Evolutionary conservation across 1,140 invertebrate genomes (phyloP).

Genomic region (Drosophila varians): DNA sequence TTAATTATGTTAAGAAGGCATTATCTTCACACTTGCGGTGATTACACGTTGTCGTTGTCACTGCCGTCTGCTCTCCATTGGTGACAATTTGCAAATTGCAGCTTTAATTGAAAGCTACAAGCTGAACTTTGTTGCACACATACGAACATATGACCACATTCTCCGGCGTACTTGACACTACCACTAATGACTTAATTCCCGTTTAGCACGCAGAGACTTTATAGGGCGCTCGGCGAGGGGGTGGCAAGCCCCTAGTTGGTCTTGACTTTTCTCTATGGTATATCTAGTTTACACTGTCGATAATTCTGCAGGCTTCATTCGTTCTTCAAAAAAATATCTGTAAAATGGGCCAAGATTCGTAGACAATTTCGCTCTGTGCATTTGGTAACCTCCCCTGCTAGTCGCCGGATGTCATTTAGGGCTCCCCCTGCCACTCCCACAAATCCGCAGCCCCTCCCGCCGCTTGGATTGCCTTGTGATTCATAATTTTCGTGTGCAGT

Average conservation of each 20-base stretch:
- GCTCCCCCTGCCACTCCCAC: conserved; percentile 8
- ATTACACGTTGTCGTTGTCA: conserved; percentile 45
- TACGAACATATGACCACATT: no score
- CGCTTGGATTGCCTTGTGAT: conserved; percentile 48
- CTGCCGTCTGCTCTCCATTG: neutral
- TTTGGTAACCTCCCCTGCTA: conserved; percentile 15
- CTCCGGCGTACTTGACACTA: no score
- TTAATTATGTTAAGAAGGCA: conserved; percentile 67
- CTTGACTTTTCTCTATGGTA: no score
- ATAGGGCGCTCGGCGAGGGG: no score
- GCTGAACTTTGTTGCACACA: conserved; percentile 10
- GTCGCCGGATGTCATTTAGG: conserved; percentile 65
- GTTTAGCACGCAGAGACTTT: conserved; percentile 63
- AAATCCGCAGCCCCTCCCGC: conserved; percentile 5
- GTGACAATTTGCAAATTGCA: conserved; percentile 77
- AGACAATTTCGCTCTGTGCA: conserved; percentile 11
- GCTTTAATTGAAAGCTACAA: conserved; percentile 78
- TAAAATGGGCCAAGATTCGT: no score
- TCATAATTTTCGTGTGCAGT: conserved; percentile 67
- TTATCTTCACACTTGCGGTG: conserved; percentile 71
- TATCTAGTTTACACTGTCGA: no score
- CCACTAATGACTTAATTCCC: conserved; percentile 74
- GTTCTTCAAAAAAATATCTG: no score
- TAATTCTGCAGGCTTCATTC: no score
- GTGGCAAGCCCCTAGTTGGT: no score